These are phyloP conservation scores for Hirundichthys speculiger DNA, from an alignment of 2,113 vertebrate species.

Conservation along the genomic window DNA sequence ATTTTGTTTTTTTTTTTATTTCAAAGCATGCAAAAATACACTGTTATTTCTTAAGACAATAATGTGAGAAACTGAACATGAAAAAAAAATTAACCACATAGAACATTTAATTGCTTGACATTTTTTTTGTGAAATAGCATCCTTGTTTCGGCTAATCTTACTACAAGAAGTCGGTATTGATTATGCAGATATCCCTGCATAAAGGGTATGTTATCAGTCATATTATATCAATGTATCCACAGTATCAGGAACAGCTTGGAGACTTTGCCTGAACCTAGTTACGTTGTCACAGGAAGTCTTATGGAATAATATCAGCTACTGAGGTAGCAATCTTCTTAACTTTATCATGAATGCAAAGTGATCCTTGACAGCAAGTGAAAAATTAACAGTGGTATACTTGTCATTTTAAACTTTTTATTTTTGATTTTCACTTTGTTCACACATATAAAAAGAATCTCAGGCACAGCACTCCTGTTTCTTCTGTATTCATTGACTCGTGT, in stretches of 20 bases:
- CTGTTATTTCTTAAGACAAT: too few relatives aligned
- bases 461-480: constrained; percentile 7
- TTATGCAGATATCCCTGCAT: neutral
- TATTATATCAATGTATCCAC: too few relatives aligned
- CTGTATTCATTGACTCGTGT: neutral
- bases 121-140: too few relatives aligned
- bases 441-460: constrained; percentile 28
- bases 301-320: too few relatives aligned
- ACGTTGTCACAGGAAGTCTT: too few relatives aligned
- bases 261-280: too few relatives aligned
- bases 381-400: constrained; percentile 13
- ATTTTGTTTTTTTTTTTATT: neutral
- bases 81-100: too few relatives aligned
- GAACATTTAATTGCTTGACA: too few relatives aligned
- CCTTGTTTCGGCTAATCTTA: too few relatives aligned
- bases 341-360: constrained; percentile 26
- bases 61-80: too few relatives aligned
- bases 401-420: constrained; percentile 28
- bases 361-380: constrained; percentile 4
- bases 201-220: neutral
- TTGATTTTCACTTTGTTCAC: constrained; percentile 34
- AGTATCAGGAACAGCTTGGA: too few relatives aligned
- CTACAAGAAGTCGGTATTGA: neutral
- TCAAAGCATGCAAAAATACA: neutral
- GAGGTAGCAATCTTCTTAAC: too few relatives aligned